Base-by-base conservation (phyloP, 2,888 invertebrate species). In the Dromius quadrimaculatus region DNA sequence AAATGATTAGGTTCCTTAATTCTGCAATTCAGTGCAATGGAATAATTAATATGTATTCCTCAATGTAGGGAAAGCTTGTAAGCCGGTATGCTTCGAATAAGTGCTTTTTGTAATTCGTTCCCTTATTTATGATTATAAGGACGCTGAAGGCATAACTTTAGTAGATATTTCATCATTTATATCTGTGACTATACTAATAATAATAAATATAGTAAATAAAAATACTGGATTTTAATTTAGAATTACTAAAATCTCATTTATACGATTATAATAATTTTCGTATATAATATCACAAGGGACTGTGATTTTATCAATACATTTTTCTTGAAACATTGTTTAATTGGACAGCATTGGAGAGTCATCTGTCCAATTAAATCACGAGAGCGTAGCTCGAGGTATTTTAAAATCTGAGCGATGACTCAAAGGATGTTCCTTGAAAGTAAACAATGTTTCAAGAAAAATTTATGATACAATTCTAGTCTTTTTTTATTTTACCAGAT, bases 171-270 rank as follows among this genome's bases (percentile, higher is more conserved):
- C 62, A 70, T 70, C 70, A 70, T 70, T 70, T 70, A 62, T 70
- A 70, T 70, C 70, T 70, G 70, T 70, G 70, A 70, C 70, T 70
- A 68, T 68, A 57, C 66, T 66, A 68, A 57, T 68, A 47, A 70
- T 62, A 62, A 66, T 66, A 66, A 34, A 70, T 70, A 70, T 70
- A 62, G 43, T 47, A 50, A 70, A 62, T 32, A 47, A 23, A 61
- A 45, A 45, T 11, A 11, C 13, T 41, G 22, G 19, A 17, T 41
- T 38, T 36, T n/a, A 43, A 41, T 62, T 57, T 57, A 36, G 3
- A 38, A 61, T 17, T n/a, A 38, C 20, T 9, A 20, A n/a, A n/a
- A n/a, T n/a, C 32, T 9, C 6, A 32, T 6, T 32, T 32, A 32
- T 32, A 32, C 9, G n/a, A n/a, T n/a, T n/a, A n/a, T n/a, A n/a